Evolutionary conservation across 2,888 invertebrate genomes (phyloP).

Genomic region (Pseudococcus jackbeardsleyi): DNA sequence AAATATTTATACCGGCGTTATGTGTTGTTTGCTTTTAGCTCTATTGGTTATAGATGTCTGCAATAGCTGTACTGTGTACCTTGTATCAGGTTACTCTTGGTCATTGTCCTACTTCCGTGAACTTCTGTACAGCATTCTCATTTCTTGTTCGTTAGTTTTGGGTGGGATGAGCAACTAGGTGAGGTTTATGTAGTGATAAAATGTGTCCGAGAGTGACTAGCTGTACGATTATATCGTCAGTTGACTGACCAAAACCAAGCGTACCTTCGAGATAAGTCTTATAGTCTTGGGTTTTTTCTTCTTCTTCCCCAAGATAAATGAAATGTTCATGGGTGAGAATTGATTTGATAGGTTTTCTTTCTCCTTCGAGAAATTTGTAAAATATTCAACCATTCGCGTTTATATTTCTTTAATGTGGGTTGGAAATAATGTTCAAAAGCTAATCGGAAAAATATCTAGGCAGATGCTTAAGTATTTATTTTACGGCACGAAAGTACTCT

Average conservation of each 20-base stretch:
- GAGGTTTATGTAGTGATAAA: constrained; percentile 52
- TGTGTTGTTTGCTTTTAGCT: constrained; percentile 44
- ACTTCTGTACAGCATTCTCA: constrained; percentile 63
- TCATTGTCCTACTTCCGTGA: constrained; percentile 64
- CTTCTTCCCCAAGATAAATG: too few relatives aligned
- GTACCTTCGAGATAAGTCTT: not conserved
- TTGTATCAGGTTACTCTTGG: constrained; percentile 62
- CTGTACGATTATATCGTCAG: constrained; percentile 19
- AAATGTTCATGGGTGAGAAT: too few relatives aligned
- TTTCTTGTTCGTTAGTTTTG: constrained; percentile 60
- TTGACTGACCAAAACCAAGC: constrained; percentile 38
- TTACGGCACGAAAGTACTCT: too few relatives aligned
- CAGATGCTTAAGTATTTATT: too few relatives aligned
- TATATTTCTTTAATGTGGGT: too few relatives aligned
- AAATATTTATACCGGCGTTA: constrained; percentile 52
- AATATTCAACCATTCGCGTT: too few relatives aligned
- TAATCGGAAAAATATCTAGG: too few relatives aligned
- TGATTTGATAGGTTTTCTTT: too few relatives aligned
- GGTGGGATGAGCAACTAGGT: constrained; percentile 60
- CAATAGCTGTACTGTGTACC: constrained; percentile 58
- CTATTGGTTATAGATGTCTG: constrained; percentile 45
- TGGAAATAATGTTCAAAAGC: too few relatives aligned
- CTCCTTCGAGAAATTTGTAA: too few relatives aligned
- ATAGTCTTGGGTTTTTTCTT: too few relatives aligned
- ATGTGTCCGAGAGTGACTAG: not conserved